Evolutionary conservation across 1,140 invertebrate genomes (phyloP).

Genomic region (Colletes latitarsis): DNA sequence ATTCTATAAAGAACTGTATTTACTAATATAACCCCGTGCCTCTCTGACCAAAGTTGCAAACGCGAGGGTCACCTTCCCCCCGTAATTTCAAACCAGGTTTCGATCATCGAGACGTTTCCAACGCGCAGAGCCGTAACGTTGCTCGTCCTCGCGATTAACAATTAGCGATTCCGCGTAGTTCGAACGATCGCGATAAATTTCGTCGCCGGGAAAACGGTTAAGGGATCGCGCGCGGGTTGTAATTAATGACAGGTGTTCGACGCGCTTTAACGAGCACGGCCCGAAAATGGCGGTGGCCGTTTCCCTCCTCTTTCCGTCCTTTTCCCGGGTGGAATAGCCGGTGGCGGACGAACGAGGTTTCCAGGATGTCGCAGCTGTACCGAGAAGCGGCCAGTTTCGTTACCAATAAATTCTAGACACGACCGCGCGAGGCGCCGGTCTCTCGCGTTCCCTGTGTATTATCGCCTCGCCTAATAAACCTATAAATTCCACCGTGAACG

Average conservation of each 20-base stretch:
- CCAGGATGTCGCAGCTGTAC: constrained; percentile 28
- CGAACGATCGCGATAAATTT: constrained; percentile 12
- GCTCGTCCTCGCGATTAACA: neutral
- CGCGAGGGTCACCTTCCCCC: too few species aligned
- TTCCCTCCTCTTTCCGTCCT: neutral
- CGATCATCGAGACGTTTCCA: too few species aligned
- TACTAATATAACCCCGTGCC: too few species aligned
- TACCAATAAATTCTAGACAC: constrained; percentile 44
- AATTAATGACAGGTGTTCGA: constrained; percentile 46
- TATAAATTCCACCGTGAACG: constrained; percentile 45
- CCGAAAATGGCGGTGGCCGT: constrained; percentile 26
- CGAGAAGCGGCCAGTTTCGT: constrained; percentile 15
- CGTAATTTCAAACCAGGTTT: too few species aligned
- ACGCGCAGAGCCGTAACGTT: too few species aligned
- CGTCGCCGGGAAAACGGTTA: neutral
- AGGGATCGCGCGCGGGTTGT: constrained; percentile 15
- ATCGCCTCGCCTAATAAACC: constrained; percentile 55
- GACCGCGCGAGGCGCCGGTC: neutral
- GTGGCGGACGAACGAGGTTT: neutral
- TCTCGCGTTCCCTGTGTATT: constrained; percentile 4
- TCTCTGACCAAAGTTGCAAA: too few species aligned
- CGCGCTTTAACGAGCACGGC: constrained; percentile 31
- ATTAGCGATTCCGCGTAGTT: constrained; percentile 4
- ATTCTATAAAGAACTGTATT: too few species aligned
- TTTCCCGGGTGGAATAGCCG: neutral